These are phyloP conservation scores for Rhopalosiphum nymphaeae DNA, from an alignment of 2,888 invertebrate species.

Conservation along the genomic window DNA sequence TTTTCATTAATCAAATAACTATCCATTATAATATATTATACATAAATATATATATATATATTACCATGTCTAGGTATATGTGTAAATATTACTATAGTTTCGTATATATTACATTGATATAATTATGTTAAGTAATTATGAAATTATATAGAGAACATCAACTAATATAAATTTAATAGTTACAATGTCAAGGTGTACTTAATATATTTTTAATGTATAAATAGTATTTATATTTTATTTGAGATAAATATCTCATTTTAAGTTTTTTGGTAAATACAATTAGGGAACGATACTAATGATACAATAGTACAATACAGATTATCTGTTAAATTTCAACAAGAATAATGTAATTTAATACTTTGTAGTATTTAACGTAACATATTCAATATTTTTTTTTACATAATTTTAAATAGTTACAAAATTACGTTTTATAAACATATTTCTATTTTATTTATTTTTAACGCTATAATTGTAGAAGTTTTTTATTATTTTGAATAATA, in stretches of 20 bases:
- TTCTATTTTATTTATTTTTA: too few relatives aligned
- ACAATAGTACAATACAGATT: neutral
- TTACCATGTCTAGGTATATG: neutral
- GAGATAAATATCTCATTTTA: neutral
- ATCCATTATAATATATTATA: neutral
- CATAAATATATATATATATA: too few relatives aligned
- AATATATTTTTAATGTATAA: neutral
- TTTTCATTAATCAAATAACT: neutral
- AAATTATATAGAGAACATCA: neutral
- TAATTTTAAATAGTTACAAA: too few relatives aligned
- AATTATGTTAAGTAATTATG: neutral
- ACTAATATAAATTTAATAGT: neutral
- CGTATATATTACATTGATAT: neutral
- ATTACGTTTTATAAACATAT: too few relatives aligned
- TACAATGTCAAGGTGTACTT: neutral
- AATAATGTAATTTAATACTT: neutral
- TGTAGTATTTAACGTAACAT: too few relatives aligned
- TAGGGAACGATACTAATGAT: too few relatives aligned
- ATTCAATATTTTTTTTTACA: too few relatives aligned
- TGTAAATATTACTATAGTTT: neutral
- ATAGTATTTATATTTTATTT: neutral
- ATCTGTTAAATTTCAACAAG: neutral
- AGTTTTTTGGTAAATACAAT: neutral
- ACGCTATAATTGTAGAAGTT: too few relatives aligned
- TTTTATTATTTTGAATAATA: too few relatives aligned